phyloP scores from a whole-genome alignment of 2,797 vertebrate genomes.

The Caiman crocodilus region DNA sequence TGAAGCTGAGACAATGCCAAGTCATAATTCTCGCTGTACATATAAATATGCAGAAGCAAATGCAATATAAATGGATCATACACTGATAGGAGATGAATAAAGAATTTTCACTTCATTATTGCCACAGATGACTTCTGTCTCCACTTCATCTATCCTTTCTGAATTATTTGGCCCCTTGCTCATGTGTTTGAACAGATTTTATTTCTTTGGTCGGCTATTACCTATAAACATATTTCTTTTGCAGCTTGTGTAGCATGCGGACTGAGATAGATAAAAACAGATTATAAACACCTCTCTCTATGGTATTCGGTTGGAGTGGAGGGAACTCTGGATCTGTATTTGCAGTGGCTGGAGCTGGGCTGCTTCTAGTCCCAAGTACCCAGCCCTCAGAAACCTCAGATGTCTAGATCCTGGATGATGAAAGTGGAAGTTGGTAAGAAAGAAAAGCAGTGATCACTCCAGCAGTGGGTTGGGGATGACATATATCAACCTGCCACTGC shows the following conservation, averaged over 20 bases:
- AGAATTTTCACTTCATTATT: not conserved
- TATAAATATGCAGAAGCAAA: rapidly evolving
- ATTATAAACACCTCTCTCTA: not conserved
- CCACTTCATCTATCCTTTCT: not conserved
- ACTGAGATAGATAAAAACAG: not conserved
- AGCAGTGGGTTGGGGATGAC: slow-evolving; percentile 18
- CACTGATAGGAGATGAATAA: not conserved
- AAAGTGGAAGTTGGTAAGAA: slow-evolving; percentile 1
- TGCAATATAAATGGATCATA: not conserved
- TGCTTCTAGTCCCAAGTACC: not conserved
- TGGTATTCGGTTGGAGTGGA: not conserved
- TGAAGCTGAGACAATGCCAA: not conserved
- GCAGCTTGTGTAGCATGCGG: not conserved
- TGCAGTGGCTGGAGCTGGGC: not conserved
- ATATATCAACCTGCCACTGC: slow-evolving; percentile 24
- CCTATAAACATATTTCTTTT: not conserved
- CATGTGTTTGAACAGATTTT: not conserved
- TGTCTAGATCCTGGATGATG: not conserved
- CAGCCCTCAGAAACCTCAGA: not conserved
- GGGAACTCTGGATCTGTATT: not conserved
- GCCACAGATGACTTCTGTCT: not conserved
- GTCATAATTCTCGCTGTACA: not conserved
- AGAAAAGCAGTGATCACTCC: slow-evolving; percentile 15
- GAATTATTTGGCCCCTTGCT: not conserved
- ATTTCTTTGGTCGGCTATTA: not conserved